These are phyloP conservation scores for Typhlichthys eigenmanni DNA, from an alignment of 2,797 vertebrate species.

Conservation along the genomic window DNA sequence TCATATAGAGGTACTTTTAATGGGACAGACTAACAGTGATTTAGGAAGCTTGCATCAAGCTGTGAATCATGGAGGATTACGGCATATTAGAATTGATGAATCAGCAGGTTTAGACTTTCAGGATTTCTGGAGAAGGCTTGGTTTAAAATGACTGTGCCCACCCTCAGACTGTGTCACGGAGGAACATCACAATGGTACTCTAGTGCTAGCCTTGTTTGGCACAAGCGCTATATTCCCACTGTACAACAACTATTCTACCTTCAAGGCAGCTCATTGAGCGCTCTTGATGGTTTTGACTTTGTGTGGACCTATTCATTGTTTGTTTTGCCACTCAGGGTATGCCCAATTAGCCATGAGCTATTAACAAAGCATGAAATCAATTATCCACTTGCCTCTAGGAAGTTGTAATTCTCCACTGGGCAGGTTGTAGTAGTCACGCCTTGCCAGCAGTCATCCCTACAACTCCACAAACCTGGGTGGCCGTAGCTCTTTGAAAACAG, in stretches of 20 bases:
- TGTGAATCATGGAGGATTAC: conserved; percentile 15
- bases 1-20: conserved; percentile 27
- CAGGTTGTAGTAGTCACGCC: conserved; percentile 67
- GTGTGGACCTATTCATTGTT: conserved; percentile 26
- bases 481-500: conserved; percentile 69
- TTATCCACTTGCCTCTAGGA: conserved; percentile 70
- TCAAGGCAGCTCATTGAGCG: not conserved
- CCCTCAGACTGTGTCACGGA: conserved; percentile 28
- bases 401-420: conserved; percentile 64
- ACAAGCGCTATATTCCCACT: conserved; percentile 18
- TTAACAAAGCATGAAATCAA: conserved; percentile 72
- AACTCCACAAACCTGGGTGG: conserved; percentile 78
- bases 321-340: conserved; percentile 43
- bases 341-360: conserved; percentile 65
- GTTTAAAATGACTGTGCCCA: conserved; percentile 6
- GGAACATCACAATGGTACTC: conserved; percentile 23
- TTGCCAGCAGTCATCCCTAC: conserved; percentile 63
- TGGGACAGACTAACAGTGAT: conserved; percentile 26
- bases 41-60: conserved; percentile 16
- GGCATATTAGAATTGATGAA: not conserved
- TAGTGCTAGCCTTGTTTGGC: conserved; percentile 18
- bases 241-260: not conserved
- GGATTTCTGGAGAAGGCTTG: conserved; percentile 4
- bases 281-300: conserved; percentile 26
- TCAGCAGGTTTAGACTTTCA: conserved; percentile 6